A percentile compares a stretch with the other conserved stretches of the same genome.
phyloP scores from a whole-genome alignment of 2,888 invertebrate species.

The Drosophila antonietae region DNA sequence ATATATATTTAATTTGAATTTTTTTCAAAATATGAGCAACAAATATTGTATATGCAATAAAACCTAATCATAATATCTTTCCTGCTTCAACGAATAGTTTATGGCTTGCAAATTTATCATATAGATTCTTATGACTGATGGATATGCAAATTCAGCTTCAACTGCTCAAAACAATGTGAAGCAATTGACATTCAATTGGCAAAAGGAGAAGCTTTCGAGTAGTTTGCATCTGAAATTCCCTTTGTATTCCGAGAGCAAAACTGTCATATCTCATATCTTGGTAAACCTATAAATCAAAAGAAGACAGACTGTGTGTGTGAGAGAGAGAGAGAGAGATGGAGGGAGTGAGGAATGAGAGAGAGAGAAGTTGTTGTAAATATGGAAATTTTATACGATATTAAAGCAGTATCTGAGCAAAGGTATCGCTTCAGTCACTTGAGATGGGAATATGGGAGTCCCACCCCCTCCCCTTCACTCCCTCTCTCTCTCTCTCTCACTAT shows the following conservation, averaged over 20 bases:
- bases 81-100: too few relatives aligned
- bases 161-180: not conserved
- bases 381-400: conserved; percentile 39
- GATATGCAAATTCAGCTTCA: not conserved
- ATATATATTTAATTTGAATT: too few relatives aligned
- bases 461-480: not conserved
- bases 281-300: not conserved
- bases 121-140: not conserved
- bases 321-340: not conserved
- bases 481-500: not conserved
- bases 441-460: not conserved
- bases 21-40: too few relatives aligned
- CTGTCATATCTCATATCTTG: not conserved
- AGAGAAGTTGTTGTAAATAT: conserved; percentile 25
- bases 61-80: too few relatives aligned
- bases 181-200: not conserved
- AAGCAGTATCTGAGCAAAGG: conserved; percentile 6
- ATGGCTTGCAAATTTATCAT: too few relatives aligned
- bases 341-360: not conserved
- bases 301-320: too few relatives aligned
- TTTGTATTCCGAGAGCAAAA: not conserved
- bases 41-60: too few relatives aligned
- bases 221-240: conserved; percentile 5
- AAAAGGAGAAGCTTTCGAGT: not conserved
- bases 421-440: conserved; percentile 30